Evolutionary conservation across 2,888 invertebrate genomes (phyloP), one percentile per base, ranked within the genome.

Genomic region (Incurvaria masculella): DNA sequence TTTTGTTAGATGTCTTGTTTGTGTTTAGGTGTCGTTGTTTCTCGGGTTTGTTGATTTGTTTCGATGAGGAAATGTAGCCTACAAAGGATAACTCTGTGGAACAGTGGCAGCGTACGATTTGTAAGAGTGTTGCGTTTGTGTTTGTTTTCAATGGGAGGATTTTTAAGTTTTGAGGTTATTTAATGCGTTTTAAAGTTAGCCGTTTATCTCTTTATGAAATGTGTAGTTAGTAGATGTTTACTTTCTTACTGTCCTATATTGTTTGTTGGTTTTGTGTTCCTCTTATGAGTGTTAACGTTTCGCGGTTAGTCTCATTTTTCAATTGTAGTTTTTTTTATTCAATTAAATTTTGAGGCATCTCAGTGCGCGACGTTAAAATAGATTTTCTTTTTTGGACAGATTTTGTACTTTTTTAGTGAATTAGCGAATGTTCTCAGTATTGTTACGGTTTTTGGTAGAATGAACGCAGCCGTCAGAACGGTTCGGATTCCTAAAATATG

Each of bases 381-480:
- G 33, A 14, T 33, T 33, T 8, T 14, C 8, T 14, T 14, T 33
- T 33, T 33, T 33, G 8, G 33, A 33, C 14, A 33, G 14, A 53
- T 53, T 53, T 53, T 39, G 33, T 41, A 19, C 45, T 16, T 17
- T 21, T 48, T 45, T 42, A 45, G 45, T 21, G 48, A 40, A 39
- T 38, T 21, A 43, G 47, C 27, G 27, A 46, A 27, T 42, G 42
- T 46, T 43, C 5, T 21, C 48, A 56, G 54, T 58, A 50, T 54
- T 59, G 57, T 60, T 61, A 56, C 56, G 58, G 54, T 55, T 61
- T 62, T 61, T 4, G 23, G n/a, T n/a, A n/a, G n/a, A n/a, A n/a
- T n/a, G n/a, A n/a, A n/a, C n/a, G n/a, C n/a, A n/a, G n/a, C n/a
- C n/a, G n/a, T n/a, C n/a, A n/a, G n/a, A n/a, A n/a, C n/a, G n/a